Percentiles rank a stretch among this genome's conserved stretches.
These are phyloP conservation scores for Formica exsecta DNA, from an alignment of 1,140 invertebrate genomes.

Conservation along the genomic window DNA sequence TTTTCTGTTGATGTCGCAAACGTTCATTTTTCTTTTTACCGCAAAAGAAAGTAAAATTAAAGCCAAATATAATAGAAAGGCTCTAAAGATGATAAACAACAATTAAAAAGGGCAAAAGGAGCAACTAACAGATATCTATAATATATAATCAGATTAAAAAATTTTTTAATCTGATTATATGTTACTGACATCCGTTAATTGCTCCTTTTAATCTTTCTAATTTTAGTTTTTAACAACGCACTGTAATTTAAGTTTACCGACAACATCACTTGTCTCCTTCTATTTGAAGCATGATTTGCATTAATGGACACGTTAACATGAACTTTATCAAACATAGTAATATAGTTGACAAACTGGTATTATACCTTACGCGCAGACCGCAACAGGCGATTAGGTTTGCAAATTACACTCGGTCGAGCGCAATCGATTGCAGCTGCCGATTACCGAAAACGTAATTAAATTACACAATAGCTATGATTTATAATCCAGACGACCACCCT, in stretches of 20 bases:
- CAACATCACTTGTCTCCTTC: constrained; percentile 9
- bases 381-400: constrained; percentile 75
- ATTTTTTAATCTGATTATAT: no score
- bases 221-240: constrained; percentile 38
- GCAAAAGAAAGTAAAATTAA: not conserved
- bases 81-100: no score
- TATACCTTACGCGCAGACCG: constrained; percentile 70
- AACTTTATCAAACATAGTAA: constrained; percentile 74
- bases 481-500: constrained; percentile 32
- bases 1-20: not conserved
- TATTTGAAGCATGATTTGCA: constrained; percentile 40
- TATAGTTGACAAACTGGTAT: constrained; percentile 70
- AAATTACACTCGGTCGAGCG: constrained; percentile 63
- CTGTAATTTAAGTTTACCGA: constrained; percentile 37
- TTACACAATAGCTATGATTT: constrained; percentile 71
- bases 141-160: no score
- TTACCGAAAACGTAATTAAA: constrained; percentile 73
- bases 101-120: no score
- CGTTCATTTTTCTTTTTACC: not conserved
- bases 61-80: not conserved
- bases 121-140: no score
- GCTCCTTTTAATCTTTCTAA: no score
- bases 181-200: no score
- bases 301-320: constrained; percentile 71
- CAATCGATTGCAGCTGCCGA: constrained; percentile 70